phyloP scores from a whole-genome alignment of 2,888 invertebrate species.

The Lithodes maja region DNA sequence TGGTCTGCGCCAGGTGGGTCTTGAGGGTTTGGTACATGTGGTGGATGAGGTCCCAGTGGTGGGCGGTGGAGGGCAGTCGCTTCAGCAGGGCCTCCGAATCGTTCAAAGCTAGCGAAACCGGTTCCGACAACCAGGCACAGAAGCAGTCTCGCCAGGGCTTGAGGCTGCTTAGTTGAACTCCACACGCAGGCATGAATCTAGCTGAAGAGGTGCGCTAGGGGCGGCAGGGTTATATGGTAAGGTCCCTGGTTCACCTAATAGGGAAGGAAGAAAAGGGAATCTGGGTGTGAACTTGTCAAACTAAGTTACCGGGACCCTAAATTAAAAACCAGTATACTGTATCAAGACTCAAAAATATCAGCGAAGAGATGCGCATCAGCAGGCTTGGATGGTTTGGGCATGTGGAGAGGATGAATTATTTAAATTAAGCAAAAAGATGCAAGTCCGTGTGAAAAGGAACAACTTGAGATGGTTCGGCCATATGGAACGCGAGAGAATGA shows the following conservation, averaged over 20 bases:
- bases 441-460: no score
- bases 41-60: conserved; percentile 52
- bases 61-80: conserved; percentile 18
- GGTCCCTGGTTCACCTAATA: conserved; percentile 17
- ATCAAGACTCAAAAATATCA: no score
- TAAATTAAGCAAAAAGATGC: no score
- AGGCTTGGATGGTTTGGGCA: no score
- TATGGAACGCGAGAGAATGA: no score
- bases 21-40: conserved; percentile 52
- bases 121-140: conserved; percentile 54
- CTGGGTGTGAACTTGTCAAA: no score
- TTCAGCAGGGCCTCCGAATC: conserved; percentile 37
- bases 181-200: conserved; percentile 46
- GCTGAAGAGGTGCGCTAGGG: conserved; percentile 33
- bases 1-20: conserved; percentile 39
- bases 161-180: conserved; percentile 38
- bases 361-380: no score
- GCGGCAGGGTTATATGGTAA: conserved; percentile 31
- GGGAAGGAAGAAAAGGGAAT: no score
- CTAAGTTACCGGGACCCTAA: no score
- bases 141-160: conserved; percentile 51
- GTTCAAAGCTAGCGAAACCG: conserved; percentile 31
- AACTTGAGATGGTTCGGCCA: no score
- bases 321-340: no score
- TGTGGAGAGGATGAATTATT: no score